Conservation (phyloP, 2,797 vertebrate species). For the Acestrorhynchus altus region DNA sequence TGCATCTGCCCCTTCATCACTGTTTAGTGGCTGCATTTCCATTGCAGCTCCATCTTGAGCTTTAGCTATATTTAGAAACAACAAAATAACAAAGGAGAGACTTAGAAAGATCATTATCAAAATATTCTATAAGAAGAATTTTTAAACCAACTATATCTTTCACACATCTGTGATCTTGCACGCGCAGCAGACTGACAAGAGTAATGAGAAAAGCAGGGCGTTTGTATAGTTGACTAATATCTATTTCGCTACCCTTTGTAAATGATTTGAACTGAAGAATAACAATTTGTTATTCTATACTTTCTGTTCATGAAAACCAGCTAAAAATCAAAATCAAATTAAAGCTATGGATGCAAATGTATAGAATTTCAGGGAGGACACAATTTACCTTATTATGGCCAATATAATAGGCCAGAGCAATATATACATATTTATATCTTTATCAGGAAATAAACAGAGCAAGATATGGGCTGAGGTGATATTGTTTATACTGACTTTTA, state of each 20-base stretch:
- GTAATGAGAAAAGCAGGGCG: too few species aligned
- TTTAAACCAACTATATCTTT: too few species aligned
- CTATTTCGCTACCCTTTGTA: neutral
- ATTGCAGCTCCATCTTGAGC: constrained; percentile 97
- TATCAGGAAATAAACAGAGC: too few species aligned
- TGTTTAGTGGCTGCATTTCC: constrained; percentile 99
- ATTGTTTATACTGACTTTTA: too few species aligned
- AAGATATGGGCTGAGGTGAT: too few species aligned
- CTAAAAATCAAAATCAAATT: neutral
- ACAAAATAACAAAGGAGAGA: neutral
- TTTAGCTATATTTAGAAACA: constrained; percentile 84
- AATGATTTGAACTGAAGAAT: neutral
- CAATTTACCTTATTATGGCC: too few species aligned
- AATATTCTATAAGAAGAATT: neutral
- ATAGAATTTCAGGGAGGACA: too few species aligned
- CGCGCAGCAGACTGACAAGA: neutral
- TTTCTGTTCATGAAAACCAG: neutral
- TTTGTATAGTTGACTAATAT: too few species aligned
- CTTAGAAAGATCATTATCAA: neutral
- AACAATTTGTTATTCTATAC: neutral
- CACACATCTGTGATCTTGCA: neutral
- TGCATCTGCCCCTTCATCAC: constrained; percentile 90
- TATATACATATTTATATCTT: too few species aligned
- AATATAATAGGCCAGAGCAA: too few species aligned
- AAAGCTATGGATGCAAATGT: too few species aligned